Evolutionary conservation across 2,797 vertebrate genomes (phyloP), one percentile per base, ranked within the genome.

Genomic region (Fratercula arctica): DNA sequence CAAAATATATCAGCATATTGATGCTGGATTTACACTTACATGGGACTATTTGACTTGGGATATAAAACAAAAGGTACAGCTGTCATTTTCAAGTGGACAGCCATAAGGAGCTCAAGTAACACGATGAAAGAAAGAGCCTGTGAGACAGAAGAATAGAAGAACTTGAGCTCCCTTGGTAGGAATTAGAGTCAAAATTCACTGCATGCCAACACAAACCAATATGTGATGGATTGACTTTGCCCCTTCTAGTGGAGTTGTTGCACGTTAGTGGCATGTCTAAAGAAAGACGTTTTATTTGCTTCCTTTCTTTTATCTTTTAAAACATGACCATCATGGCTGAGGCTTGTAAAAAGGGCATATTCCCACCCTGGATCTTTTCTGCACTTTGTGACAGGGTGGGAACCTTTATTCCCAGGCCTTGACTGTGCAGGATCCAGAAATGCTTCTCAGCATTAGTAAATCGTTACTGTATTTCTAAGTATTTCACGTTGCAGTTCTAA

Each of bases 401-500:
- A 82, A 89, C 16, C 23, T 92, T 82, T 82, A 48, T 60, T 89
- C 31, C 31, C n/a, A 63, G 35, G 13, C 25, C 43, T 35, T 75
- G 18, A 28, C 51, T 76, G 31, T 68, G 37, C 33, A 84, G 51
- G 81, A 78, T 84, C 50, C 54, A 87, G 92, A 96, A 95, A 60
- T 51, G 39, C 45, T 82, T 76, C 72, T 76, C 20, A 63, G 54
- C 1, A 7, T 63, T 66, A 70, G 43, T 31, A 90, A 79, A 59
- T 43, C 45, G 20, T 85, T 37, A 21, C 72, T 60, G 50, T 48
- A 74, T 93, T 90, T 95, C 66, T 46, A 19, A 41, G 63, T 56
- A 63, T 90, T 93, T 92, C 20, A 68, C 68, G 48, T 80, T 89
- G 78, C 15, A 59, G 78, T 83, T 95, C 81, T 95, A 63, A 89